Evolutionary conservation across 1,140 invertebrate species (phyloP), one percentile per base, ranked within the genome.

Genomic region (Leptinotarsa texana): DNA sequence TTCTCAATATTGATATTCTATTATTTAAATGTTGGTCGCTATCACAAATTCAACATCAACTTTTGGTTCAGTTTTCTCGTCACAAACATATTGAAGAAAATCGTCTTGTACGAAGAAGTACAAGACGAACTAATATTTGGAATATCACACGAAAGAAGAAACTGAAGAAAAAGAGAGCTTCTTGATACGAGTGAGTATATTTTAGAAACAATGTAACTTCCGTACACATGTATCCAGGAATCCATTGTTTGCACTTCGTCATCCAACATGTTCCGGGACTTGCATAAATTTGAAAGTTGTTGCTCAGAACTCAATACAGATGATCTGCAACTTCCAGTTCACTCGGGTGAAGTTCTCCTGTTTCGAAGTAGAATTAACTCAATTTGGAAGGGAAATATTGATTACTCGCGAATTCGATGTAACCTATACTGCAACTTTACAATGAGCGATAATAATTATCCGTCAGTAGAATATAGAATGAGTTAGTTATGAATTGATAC

Each of bases 241-340:
- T 57, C 13, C 51, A 57, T 57, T 57, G n/a, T 57, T 57, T 57
- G 51, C 15, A 15, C 51, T 57, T 57, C 51, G 51, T 57, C 51
- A 57, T 57, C 15, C 51, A 57, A 57, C 51, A 57, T 57, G 51
- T 15, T n/a, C 4, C 13, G 51, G 2, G 4, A n/a, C 51, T 57
- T n/a, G 51, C 51, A 33, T 42, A 11, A 42, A 42, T 42, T 42
- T 42, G 33, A 42, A 18, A 57, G 51, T 57, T 57, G 51, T 57
- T 57, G 17, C 51, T 57, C 51, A 57, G 51, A 57, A 57, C 51
- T 57, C 51, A 57, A 57, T 57, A 57, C 51, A 57, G 51, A 57
- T 57, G 51, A 57, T 57, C 51, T 57, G 17, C 51, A 57, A 57
- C 51, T 57, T 57, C 51, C 51, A 57, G 4, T 57, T 57, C 13